Percentiles rank a stretch among this genome's conserved stretches.
Conservation (phyloP, 2,797 vertebrate genomes). For the Steatocranus sp. region DNA sequence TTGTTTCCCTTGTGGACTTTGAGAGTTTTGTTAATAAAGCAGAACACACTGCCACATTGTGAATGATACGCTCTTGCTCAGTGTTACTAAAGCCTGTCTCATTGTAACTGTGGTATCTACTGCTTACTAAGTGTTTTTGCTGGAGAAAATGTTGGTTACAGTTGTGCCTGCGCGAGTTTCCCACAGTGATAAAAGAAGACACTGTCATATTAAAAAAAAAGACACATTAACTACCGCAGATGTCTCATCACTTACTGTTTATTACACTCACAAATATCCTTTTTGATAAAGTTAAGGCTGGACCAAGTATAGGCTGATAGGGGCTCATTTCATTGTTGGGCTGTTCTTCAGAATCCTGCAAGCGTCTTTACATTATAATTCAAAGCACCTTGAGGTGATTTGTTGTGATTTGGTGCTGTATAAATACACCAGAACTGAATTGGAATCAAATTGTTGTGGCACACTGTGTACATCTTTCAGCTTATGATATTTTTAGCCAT, state of each 20-base stretch:
- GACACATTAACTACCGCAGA: background rate
- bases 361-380: background rate
- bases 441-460: background rate
- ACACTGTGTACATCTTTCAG: background rate
- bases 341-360: background rate
- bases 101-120: background rate
- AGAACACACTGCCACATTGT: background rate
- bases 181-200: background rate
- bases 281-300: background rate
- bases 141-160: background rate
- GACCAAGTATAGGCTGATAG: fast-evolving
- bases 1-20: background rate
- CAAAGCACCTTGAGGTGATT: background rate
- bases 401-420: background rate
- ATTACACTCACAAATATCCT: background rate
- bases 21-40: background rate
- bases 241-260: background rate
- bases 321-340: background rate
- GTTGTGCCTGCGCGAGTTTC: background rate
- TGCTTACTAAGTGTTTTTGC: background rate
- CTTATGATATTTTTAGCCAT: constrained; percentile 7
- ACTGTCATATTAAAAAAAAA: background rate
- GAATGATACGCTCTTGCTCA: background rate
- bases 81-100: background rate
- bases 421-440: background rate